Base-by-base conservation (phyloP, 2,113 vertebrate genomes). In the Lutjanus erythropterus region DNA sequence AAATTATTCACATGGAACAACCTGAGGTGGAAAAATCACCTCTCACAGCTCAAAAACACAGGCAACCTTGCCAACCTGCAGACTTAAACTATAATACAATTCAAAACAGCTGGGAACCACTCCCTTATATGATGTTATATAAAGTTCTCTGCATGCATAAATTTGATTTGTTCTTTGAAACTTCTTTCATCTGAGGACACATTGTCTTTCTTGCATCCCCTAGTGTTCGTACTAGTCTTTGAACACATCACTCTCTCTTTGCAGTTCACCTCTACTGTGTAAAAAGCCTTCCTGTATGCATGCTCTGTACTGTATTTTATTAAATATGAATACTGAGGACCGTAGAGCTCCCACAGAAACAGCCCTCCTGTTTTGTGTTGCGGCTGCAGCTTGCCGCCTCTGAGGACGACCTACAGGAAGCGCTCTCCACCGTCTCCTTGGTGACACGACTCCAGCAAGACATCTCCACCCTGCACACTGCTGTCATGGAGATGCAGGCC, bases 361-460 rank as follows among this genome's bases (percentile, higher is more conserved):
- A 81, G 92, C 87, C 79, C 89, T 84, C 86, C 75, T 98, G 94
- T 97, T 96, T 97, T 99, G 91, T 99, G 96, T 98, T 97, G 93
- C 65, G 96, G 96, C 96, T 96, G 90, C 96, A 99, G 98, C 96
- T 99, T 89, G 95, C 95, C 59, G 93, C 96, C 79, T 96, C 97
- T 31, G 95, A 97, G 85, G 94, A 90, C 27, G 87, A 92, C 87
- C 94, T 97, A 35, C 95, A 6, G 86, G 95, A 95, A 81, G 94
- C 94, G 67, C 93, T 94, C 50, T 93, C 95, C 64, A 89, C 95
- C 52, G 55, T 91, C 75, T 93, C 96, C 87, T 33, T 94, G 92
- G 88, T 95, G 80, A 93, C 91, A 37, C 90, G 92, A 55, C 95
- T 97, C 90, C 93, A 96, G 68, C 93, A 94, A 82, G 95, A 97